Percentiles rank a stretch among this genome's conserved stretches.
phyloP scores from a whole-genome alignment of 2,113 vertebrate species.

The Takifugu flavidus region DNA sequence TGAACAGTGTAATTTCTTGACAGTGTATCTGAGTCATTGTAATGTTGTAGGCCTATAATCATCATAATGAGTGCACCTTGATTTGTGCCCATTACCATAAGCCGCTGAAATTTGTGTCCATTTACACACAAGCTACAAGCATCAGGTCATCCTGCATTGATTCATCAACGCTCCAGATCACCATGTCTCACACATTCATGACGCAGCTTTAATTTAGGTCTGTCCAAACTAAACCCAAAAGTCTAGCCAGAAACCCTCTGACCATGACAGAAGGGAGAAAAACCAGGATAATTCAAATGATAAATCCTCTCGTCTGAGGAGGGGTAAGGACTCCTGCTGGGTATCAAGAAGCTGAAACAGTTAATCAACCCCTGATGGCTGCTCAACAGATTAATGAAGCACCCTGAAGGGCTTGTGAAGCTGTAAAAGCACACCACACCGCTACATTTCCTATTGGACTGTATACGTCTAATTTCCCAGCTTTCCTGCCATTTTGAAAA shows the following conservation, averaged over 20 bases:
- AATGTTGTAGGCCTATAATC: too few species aligned
- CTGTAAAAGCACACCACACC: background rate
- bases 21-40: too few species aligned
- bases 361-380: background rate
- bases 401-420: constrained; percentile 1
- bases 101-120: too few species aligned
- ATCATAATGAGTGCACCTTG: too few species aligned
- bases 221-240: constrained; percentile 7
- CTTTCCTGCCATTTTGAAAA: background rate
- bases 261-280: constrained; percentile 8
- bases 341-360: constrained; percentile 10
- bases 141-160: too few species aligned
- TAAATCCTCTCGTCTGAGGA: constrained; percentile 3
- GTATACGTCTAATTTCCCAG: background rate
- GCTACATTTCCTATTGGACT: background rate
- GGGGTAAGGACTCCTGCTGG: constrained; percentile 22
- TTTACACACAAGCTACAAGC: too few species aligned
- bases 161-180: too few species aligned
- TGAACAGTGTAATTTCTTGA: too few species aligned
- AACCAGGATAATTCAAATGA: constrained; percentile 35
- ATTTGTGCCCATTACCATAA: too few species aligned
- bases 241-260: background rate
- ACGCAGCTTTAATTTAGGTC: background rate
- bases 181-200: too few species aligned
- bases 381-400: constrained; percentile 8